phyloP scores from a whole-genome alignment of 2,888 invertebrate genomes.

The Blastobasis lacticolella region DNA sequence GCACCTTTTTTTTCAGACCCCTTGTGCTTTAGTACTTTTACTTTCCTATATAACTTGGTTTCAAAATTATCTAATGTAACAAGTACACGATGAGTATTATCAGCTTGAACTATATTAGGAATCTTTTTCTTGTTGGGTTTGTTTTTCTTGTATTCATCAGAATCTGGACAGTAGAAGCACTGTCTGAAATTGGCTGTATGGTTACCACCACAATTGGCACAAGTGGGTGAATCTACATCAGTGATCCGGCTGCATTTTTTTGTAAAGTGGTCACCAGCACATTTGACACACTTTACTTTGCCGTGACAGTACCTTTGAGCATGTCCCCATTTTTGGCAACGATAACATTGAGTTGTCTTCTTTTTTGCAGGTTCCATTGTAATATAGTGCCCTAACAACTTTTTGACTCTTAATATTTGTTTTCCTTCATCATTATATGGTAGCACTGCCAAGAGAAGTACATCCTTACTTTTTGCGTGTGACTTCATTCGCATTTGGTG shows the following conservation, averaged over 20 bases:
- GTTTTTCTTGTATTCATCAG: constrained; percentile 16
- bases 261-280: constrained; percentile 43
- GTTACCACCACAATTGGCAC: constrained; percentile 41
- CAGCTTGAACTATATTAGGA: neutral
- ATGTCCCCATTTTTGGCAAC: constrained; percentile 60
- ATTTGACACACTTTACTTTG: constrained; percentile 46
- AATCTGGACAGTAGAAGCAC: constrained; percentile 30
- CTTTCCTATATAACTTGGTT: neutral
- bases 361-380: constrained; percentile 36
- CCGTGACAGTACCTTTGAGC: constrained; percentile 48
- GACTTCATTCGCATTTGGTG: constrained; percentile 39
- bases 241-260: constrained; percentile 34
- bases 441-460: constrained; percentile 38
- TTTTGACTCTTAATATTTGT: constrained; percentile 27
- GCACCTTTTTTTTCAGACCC: too few species aligned
- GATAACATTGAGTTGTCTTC: constrained; percentile 45
- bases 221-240: constrained; percentile 30
- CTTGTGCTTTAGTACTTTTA: too few species aligned
- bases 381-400: constrained; percentile 32
- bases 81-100: neutral
- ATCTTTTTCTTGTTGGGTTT: constrained; percentile 9
- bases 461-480: constrained; percentile 20
- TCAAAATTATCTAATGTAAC: constrained; percentile 9
- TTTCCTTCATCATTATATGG: constrained; percentile 30
- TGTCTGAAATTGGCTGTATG: constrained; percentile 45